phyloP scores from a whole-genome alignment of 2,888 invertebrate species.

The Orchesellides sinensis region DNA sequence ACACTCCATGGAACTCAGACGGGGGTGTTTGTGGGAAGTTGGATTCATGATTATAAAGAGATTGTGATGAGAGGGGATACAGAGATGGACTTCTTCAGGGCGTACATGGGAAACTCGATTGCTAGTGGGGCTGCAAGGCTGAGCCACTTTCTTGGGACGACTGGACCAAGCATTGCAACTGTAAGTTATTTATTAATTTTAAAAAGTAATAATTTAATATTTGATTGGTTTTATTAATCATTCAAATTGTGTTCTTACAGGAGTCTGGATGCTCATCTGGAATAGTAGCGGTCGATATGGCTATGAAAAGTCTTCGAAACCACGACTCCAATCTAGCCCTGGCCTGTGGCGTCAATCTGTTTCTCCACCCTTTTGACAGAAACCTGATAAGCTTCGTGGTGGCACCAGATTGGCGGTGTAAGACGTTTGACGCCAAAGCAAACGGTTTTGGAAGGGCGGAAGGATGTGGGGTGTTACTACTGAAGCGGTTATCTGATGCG shows the following conservation, averaged over 20 bases:
- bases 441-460: conserved; percentile 66
- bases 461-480: conserved; percentile 49
- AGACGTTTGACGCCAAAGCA: conserved; percentile 57
- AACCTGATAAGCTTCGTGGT: conserved; percentile 15
- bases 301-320: conserved; percentile 38
- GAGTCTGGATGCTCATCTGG: conserved; percentile 58
- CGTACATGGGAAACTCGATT: conserved; percentile 62
- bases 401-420: conserved; percentile 43
- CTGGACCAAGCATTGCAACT: conserved; percentile 59
- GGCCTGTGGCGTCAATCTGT: conserved; percentile 57
- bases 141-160: conserved; percentile 57
- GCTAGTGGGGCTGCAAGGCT: conserved; percentile 48
- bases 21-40: conserved; percentile 36
- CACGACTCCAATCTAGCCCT: conserved; percentile 39
- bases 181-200: no score
- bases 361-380: conserved; percentile 19
- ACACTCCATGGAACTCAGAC: conserved; percentile 6
- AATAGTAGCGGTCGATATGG: conserved; percentile 52
- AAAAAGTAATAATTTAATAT: no score
- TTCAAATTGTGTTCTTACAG: no score
- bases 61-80: neutral
- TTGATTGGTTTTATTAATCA: no score
- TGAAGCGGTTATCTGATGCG: conserved; percentile 61
- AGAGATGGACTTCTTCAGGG: conserved; percentile 39
- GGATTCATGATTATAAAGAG: conserved; percentile 41